Percentiles rank a stretch among this genome's conserved stretches.
phyloP scores from a whole-genome alignment of 1,140 invertebrate genomes.

The Zaprionus kolodkinae region DNA sequence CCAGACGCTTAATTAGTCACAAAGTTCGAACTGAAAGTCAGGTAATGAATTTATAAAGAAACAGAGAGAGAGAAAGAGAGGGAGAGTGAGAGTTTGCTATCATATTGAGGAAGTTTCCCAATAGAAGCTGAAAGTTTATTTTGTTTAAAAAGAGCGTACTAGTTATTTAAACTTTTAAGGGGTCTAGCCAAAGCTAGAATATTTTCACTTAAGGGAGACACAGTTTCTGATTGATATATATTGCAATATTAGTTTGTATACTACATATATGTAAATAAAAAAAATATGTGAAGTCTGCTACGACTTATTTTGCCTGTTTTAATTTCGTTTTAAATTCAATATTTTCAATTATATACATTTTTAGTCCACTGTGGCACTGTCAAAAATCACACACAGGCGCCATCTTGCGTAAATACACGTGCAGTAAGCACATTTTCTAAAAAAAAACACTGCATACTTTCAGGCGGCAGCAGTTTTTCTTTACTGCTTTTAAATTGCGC shows the following conservation, averaged over 20 bases:
- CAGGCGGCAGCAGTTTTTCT: neutral
- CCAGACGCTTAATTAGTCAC: slow-evolving; percentile 29
- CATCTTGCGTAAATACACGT: neutral
- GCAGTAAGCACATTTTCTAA: neutral
- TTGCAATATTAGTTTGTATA: too few species aligned
- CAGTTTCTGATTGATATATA: too few species aligned
- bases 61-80: neutral
- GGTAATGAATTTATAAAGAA: neutral
- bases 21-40: neutral
- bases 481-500: neutral
- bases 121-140: neutral
- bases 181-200: too few species aligned
- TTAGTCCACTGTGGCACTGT: too few species aligned
- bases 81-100: neutral
- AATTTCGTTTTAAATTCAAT: too few species aligned
- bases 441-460: slow-evolving; percentile 25
- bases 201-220: too few species aligned
- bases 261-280: too few species aligned
- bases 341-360: too few species aligned
- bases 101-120: neutral
- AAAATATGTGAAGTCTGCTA: too few species aligned
- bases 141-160: too few species aligned
- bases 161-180: too few species aligned
- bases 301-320: too few species aligned
- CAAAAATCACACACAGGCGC: neutral